These are phyloP conservation scores for Rhysida immarginata DNA, from an alignment of 1,140 invertebrate species.

Conservation along the genomic window DNA sequence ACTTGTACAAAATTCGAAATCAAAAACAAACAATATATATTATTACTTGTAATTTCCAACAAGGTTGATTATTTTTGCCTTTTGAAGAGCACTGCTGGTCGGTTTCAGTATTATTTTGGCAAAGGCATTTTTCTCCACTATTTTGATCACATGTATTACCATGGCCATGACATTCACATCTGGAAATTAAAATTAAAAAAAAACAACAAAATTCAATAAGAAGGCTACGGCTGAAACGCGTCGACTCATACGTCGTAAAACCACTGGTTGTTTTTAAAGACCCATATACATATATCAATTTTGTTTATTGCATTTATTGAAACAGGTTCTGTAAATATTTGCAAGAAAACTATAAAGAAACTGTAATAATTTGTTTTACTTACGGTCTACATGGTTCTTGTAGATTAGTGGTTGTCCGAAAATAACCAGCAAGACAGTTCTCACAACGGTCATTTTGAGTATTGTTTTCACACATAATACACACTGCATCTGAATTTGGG, in stretches of 20 bases:
- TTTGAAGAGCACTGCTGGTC: conserved; percentile 50
- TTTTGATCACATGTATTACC: conserved; percentile 75
- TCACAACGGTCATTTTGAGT: conserved; percentile 73
- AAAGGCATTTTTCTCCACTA: conserved; percentile 85
- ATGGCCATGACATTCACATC: conserved; percentile 85
- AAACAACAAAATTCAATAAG: too few relatives aligned
- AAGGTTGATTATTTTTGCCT: conserved; percentile 45
- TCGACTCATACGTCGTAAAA: too few relatives aligned
- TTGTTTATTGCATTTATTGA: too few relatives aligned
- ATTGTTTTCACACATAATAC: conserved; percentile 68
- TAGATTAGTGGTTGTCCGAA: conserved; percentile 61
- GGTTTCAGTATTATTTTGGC: conserved; percentile 88
- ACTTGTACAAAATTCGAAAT: too few relatives aligned
- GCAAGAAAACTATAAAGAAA: too few relatives aligned
- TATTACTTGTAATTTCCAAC: conserved; percentile 50
- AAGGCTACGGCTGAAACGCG: too few relatives aligned
- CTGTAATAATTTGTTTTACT: too few relatives aligned
- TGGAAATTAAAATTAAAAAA: too few relatives aligned
- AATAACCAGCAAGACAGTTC: conserved; percentile 65
- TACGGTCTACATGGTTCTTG: conserved; percentile 54
- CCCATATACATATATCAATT: too few relatives aligned
- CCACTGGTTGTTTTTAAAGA: too few relatives aligned
- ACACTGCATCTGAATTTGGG: conserved; percentile 51
- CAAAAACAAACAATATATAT: too few relatives aligned
- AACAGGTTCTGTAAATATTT: too few relatives aligned